Conservation (phyloP, 2,797 vertebrate species). For the Molossus molossus region DNA sequence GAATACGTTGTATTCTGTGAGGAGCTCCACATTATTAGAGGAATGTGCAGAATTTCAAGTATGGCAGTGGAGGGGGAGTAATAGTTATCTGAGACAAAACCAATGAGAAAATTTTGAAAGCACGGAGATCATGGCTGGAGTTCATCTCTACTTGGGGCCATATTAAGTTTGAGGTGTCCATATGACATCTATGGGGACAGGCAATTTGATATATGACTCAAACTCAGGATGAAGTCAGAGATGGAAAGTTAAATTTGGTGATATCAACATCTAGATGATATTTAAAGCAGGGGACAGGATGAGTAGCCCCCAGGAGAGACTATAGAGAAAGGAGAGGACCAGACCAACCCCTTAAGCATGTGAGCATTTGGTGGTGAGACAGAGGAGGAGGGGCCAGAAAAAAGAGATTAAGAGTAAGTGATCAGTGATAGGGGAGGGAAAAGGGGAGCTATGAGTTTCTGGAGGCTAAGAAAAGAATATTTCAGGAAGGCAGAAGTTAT, state of each 20-base stretch:
- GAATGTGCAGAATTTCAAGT: constrained; percentile 33
- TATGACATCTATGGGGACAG: neutral
- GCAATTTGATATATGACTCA: neutral
- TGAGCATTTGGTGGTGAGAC: constrained; percentile 34
- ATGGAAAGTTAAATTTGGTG: constrained; percentile 20
- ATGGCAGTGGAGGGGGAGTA: neutral
- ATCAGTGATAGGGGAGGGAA: neutral
- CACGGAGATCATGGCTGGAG: neutral
- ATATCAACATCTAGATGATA: neutral
- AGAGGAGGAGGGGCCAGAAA: neutral
- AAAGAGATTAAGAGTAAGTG: neutral
- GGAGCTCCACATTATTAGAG: constrained; percentile 22
- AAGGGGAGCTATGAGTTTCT: neutral
- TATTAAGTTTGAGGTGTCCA: neutral
- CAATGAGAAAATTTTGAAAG: constrained; percentile 48
- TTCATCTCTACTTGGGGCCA: constrained; percentile 3
- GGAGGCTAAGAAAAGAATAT: neutral
- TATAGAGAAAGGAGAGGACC: neutral
- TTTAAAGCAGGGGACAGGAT: neutral
- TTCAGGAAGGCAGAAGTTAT: neutral
- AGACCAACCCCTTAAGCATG: neutral
- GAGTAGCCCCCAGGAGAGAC: neutral
- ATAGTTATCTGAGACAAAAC: constrained; percentile 50
- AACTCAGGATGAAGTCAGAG: neutral
- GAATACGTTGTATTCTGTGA: neutral